Evolutionary conservation across 2,888 invertebrate species (phyloP).

Genomic region (Brachyptera risi): DNA sequence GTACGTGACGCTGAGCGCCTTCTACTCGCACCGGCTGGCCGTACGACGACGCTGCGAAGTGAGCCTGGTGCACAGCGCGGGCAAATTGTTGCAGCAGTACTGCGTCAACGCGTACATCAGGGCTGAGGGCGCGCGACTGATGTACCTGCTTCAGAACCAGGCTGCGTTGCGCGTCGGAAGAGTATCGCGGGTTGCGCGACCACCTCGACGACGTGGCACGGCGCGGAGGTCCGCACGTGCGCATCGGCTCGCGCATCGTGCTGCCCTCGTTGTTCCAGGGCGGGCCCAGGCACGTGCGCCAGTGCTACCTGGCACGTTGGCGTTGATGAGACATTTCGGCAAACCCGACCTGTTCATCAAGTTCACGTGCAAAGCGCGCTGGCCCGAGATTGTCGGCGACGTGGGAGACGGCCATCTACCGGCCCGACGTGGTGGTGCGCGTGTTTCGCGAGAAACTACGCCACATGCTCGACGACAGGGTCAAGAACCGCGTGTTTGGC

Average conservation of each 20-base stretch:
- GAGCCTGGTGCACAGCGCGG: no score
- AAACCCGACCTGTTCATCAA: constrained; percentile 34
- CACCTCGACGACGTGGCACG: constrained; percentile 31
- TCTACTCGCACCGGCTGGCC: no score
- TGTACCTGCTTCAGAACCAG: constrained; percentile 33
- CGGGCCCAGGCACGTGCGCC: constrained; percentile 30
- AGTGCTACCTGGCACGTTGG: constrained; percentile 35
- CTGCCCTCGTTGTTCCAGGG: constrained; percentile 32
- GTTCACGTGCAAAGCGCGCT: constrained; percentile 37
- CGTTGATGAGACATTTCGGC: constrained; percentile 33
- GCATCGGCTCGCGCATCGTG: constrained; percentile 32
- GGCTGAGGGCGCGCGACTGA: constrained; percentile 27
- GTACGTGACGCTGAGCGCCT: no score
- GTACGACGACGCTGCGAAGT: no score
- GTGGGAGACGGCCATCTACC: constrained; percentile 1
- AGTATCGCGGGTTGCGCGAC: constrained; percentile 32
- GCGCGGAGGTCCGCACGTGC: constrained; percentile 28
- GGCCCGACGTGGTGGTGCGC: constrained; percentile 32
- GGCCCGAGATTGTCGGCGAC: constrained; percentile 36
- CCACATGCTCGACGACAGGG: constrained; percentile 24
- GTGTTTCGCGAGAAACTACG: constrained; percentile 33
- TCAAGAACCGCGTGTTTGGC: constrained; percentile 32
- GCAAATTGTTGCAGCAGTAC: constrained; percentile 17
- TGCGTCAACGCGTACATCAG: constrained; percentile 13
- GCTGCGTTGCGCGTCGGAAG: constrained; percentile 32